phyloP scores from a whole-genome alignment of 2,113 vertebrate genomes.

The Sakesphorus luctuosus region DNA sequence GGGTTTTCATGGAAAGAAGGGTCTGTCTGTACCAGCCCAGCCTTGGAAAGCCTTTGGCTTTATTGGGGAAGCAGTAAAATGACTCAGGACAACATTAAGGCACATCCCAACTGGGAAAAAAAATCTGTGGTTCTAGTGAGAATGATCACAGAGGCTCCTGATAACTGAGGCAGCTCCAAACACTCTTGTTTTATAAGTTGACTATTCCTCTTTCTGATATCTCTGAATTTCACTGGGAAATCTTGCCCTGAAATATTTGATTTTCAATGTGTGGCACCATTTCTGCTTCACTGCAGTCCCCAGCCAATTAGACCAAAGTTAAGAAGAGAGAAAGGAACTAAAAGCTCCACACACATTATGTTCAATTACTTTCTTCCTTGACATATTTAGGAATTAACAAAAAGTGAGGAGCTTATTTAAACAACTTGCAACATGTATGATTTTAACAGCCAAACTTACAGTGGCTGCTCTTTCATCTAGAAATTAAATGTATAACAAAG shows the following conservation, averaged over 20 bases:
- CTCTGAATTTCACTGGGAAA: background rate
- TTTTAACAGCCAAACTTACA: conserved; percentile 44
- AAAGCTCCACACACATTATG: background rate
- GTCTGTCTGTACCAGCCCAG: background rate
- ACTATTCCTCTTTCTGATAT: background rate
- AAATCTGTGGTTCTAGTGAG: background rate
- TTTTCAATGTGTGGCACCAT: background rate
- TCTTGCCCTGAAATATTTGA: background rate
- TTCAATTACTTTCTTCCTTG: conserved; percentile 27
- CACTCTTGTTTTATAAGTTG: background rate
- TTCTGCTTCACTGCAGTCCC: conserved; percentile 26
- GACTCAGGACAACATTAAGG: background rate
- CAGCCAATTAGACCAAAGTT: conserved; percentile 41
- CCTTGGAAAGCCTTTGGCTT: background rate
- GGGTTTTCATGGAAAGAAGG: background rate
- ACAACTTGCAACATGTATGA: conserved; percentile 12
- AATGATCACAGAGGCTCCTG: rapidly evolving
- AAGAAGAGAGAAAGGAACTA: background rate
- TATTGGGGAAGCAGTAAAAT: background rate
- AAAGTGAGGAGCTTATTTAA: conserved; percentile 22
- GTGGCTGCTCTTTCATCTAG: conserved; percentile 62
- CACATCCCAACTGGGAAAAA: background rate
- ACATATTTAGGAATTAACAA: conserved; percentile 43
- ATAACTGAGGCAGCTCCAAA: background rate
- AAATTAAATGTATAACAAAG: conserved; percentile 66